Conservation (phyloP, 2,113 vertebrate species). For the Oreotragus oreotragus region DNA sequence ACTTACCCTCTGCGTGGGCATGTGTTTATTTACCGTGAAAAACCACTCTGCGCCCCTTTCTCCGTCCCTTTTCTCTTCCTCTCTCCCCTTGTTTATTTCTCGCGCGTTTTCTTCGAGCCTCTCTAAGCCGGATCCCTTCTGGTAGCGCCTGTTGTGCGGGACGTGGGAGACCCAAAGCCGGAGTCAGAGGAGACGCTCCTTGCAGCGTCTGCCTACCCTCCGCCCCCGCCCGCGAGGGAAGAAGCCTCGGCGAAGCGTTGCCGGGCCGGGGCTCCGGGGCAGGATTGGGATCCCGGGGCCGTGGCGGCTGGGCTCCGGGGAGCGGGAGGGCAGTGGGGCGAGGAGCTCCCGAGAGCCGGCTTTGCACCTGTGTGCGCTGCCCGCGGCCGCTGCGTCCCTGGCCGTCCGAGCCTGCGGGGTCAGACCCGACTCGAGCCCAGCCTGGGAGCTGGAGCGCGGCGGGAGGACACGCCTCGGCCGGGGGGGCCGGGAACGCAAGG, state of each 20-base stretch:
- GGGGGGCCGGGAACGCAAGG: neutral
- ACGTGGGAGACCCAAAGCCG: neutral
- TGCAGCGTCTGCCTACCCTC: neutral
- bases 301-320: neutral
- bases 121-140: neutral
- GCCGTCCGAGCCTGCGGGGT: neutral
- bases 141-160: neutral
- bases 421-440: neutral
- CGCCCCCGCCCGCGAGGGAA: neutral
- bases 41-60: neutral
- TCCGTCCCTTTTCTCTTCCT: neutral
- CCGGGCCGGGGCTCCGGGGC: neutral
- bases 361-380: conserved; percentile 53
- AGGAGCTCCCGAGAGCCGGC: neutral
- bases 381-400: neutral
- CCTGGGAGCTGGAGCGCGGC: neutral
- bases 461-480: neutral
- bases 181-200: neutral
- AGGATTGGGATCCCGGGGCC: neutral
- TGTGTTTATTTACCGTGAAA: neutral
- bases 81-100: neutral
- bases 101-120: conserved; percentile 23
- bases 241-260: neutral
- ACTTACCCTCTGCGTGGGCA: neutral
- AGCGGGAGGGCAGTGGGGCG: neutral